Evolutionary conservation across 2,888 invertebrate genomes (phyloP).

Genomic region (Uloborus plumipes): DNA sequence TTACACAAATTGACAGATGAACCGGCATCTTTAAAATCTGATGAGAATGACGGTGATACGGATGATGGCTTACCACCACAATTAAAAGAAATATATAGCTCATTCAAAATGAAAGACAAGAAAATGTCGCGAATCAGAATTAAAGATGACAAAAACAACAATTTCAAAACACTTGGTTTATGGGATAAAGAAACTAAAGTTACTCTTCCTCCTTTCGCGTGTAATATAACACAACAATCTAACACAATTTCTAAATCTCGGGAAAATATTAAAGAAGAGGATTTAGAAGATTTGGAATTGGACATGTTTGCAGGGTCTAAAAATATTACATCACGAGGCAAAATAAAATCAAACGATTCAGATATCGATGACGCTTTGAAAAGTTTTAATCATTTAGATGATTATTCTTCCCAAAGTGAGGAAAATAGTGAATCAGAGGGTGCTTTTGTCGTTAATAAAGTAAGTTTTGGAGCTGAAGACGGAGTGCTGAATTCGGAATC

Average conservation of each 20-base stretch:
- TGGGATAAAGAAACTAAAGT: constrained; percentile 63
- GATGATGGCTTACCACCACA: constrained; percentile 47
- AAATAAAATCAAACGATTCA: constrained; percentile 11
- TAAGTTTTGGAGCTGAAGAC: background rate
- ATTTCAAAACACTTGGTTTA: constrained; percentile 53
- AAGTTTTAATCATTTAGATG: constrained; percentile 55
- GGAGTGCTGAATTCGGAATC: background rate
- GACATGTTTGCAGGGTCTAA: constrained; percentile 49
- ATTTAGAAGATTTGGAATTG: constrained; percentile 54
- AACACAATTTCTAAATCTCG: background rate
- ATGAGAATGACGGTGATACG: constrained; percentile 16
- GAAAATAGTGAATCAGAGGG: constrained; percentile 44
- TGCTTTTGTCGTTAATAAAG: constrained; percentile 8
- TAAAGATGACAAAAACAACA: constrained; percentile 50
- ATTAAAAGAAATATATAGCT: constrained; percentile 49
- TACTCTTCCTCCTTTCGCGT: constrained; percentile 44
- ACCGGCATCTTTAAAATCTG: constrained; percentile 7
- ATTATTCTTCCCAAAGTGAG: constrained; percentile 41
- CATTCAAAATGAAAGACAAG: constrained; percentile 52
- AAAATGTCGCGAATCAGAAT: constrained; percentile 47
- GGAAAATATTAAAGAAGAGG: constrained; percentile 20
- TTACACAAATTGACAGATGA: background rate
- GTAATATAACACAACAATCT: background rate
- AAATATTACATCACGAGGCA: background rate
- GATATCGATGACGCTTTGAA: constrained; percentile 49